These are phyloP conservation scores for Perdita meconis DNA, from an alignment of 2,888 invertebrate genomes.

Conservation along the genomic window DNA sequence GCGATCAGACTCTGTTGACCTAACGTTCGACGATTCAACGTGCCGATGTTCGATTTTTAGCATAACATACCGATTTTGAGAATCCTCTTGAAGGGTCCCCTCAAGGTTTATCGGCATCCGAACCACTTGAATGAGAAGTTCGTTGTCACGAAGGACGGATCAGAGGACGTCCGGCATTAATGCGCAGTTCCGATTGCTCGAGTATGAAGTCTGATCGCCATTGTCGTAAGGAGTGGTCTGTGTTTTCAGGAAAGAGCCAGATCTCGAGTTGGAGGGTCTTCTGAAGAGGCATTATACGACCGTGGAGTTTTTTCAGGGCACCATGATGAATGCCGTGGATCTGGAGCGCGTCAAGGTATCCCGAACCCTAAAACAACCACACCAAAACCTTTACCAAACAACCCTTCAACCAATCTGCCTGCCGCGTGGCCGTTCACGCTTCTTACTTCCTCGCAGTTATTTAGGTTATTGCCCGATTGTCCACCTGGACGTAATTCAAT, in stretches of 20 bases:
- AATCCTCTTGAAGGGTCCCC: not conserved
- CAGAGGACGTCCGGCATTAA: not conserved
- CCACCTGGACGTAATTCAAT: slow-evolving; percentile 74
- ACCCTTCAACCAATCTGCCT: slow-evolving; percentile 45
- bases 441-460: slow-evolving; percentile 72
- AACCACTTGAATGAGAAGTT: not conserved
- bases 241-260: slow-evolving; percentile 98
- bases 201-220: slow-evolving; percentile 71
- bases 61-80: not conserved
- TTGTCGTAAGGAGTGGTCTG: slow-evolving; percentile 82
- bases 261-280: slow-evolving; percentile 99
- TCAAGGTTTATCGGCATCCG: not conserved
- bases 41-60: not conserved
- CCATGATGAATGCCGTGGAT: slow-evolving; percentile 99
- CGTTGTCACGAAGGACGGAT: not conserved
- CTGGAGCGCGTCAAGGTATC: slow-evolving; percentile 99
- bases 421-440: slow-evolving; percentile 66
- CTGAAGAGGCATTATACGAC: slow-evolving; percentile 99
- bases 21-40: not conserved
- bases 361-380: slow-evolving; percentile 75
- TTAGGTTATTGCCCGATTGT: slow-evolving; percentile 77
- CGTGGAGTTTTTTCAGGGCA: slow-evolving; percentile 99
- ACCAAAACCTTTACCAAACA: slow-evolving; percentile 57
- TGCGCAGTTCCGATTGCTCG: slow-evolving; percentile 7
- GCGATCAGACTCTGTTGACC: slow-evolving; percentile 56